phyloP scores from a whole-genome alignment of 1,140 invertebrate genomes.

The Drosophila erecta region DNA sequence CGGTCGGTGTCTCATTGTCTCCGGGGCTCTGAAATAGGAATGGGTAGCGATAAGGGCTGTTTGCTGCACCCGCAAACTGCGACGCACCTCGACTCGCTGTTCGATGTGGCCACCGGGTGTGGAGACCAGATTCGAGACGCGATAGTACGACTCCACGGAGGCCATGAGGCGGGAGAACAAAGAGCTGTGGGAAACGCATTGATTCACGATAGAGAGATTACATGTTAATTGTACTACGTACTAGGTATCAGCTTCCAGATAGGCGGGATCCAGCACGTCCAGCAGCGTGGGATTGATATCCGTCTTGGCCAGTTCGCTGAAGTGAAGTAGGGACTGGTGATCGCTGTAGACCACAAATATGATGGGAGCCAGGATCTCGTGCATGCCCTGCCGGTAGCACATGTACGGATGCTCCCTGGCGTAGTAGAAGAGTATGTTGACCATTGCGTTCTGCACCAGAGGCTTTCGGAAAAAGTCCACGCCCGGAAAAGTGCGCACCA shows the following conservation, averaged over 20 bases:
- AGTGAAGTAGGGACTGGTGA: constrained; percentile 87
- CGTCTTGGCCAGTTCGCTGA: constrained; percentile 70
- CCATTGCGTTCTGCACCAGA: constrained; percentile 89
- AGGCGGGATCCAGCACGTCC: constrained; percentile 87
- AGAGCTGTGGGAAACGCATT: constrained; percentile 85
- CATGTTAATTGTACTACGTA: constrained; percentile 85
- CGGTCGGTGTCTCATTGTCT: constrained; percentile 59
- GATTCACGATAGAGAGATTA: background rate
- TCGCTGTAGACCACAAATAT: constrained; percentile 91
- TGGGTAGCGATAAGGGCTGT: constrained; percentile 24
- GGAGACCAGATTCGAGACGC: constrained; percentile 86
- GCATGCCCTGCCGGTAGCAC: constrained; percentile 94
- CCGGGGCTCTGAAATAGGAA: constrained; percentile 40
- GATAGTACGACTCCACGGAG: constrained; percentile 90
- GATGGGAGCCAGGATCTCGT: constrained; percentile 91
- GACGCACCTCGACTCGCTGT: constrained; percentile 38
- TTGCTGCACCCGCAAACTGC: constrained; percentile 8
- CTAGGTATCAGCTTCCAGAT: constrained; percentile 91
- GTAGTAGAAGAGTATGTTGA: constrained; percentile 88
- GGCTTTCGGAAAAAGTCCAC: constrained; percentile 91
- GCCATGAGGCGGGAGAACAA: constrained; percentile 91
- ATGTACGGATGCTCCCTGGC: constrained; percentile 89
- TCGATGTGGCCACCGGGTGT: constrained; percentile 84
- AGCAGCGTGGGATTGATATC: constrained; percentile 85
- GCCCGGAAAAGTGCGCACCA: constrained; percentile 92